Base-by-base conservation (phyloP, 2,888 invertebrate genomes). In the Stenotaenia linearis region DNA sequence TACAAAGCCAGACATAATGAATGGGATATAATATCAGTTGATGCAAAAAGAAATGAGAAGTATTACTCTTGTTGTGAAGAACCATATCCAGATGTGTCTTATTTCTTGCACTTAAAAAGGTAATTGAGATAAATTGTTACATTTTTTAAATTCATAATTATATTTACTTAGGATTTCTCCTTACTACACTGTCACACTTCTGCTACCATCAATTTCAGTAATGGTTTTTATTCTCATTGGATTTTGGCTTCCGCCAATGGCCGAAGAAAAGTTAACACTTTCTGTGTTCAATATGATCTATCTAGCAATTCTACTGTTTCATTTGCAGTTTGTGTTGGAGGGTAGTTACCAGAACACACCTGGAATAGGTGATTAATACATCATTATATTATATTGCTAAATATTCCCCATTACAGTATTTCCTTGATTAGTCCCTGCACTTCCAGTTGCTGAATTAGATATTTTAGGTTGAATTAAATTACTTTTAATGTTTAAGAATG, bases 181-280 rank as follows among this genome's bases (percentile, higher is more conserved):
- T 7, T 78, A 37, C 32, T 80, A 81, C 28, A 76, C 78, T 10
- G 23, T 80, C 7, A 12, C 78, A 7, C 18, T 81, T 32, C 77
- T 81, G 2, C 50, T 81, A 30, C 80, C 80, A 18, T 45, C 61
- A 50, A 18, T 81, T 18, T 91, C 90, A 79, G 89, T 91, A 79
- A 88, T 91, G 3, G 84, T 90, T 18, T 84, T 92, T 83, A 90
- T 90, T 0, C 85, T 92, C 74, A 85, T 89, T 18, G 87, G 88
- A 1, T 92, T 92, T 84, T 90, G 90, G 90, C 83, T 92, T 75
- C 91, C 91, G 0, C 90, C 91, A 0, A 89, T 90, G 82, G 89
- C 91, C 82, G 90, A 90, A 18, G 91, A 91, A 84, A 91, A 91
- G 85, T 88, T 91, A n/a, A 81, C 82, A 4, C 61, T 84, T 21